Evolutionary conservation across 2,888 invertebrate genomes (phyloP), one percentile per base, ranked within the genome.

Genomic region (Sussaba pulchella): DNA sequence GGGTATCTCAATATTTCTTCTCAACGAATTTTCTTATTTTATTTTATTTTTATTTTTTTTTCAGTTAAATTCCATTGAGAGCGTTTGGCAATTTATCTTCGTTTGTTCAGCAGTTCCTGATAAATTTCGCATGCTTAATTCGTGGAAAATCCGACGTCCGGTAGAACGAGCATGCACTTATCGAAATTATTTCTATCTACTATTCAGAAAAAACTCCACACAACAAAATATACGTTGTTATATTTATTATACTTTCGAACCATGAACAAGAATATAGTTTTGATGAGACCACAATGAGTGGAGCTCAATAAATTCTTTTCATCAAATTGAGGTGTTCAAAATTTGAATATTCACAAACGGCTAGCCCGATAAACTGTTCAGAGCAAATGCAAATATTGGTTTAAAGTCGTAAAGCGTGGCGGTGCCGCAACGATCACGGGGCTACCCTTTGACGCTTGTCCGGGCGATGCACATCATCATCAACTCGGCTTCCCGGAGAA

Each of bases 401-500:
- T n/a, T 74, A 36, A 52, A 24, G 45, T n/a, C 50, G 50, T 31
- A 47, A 14, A 41, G 57, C 52, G 67, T 66, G 74, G 67, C 61
- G 64, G 50, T 66, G 45, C 6, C 31, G 31, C 39, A 73, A 24
- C 54, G 54, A 67, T 45, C 39, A 14, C 17, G 39, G 59, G 45
- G 9, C 31, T 31, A 57, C 17, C 31, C 17, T 31, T 57, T 47
- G 41, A 9, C 26, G 26, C 69, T 41, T 26, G 39, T 26, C 63
- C 73, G 63, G 9, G 31, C 36, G 81, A 57, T 81, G 64, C 77
- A 70, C 77, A 66, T 77, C 59, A 73, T 77, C 81, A 73, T 77
- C 81, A 70, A 73, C 69, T 21, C 47, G 41, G 26, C 59, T 73
- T 72, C 70, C 67, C 41, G 31, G 9, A 52, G 67, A 81, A 76